These are phyloP conservation scores for Omphaloscelis lunosa DNA, from an alignment of 2,888 invertebrate genomes.

Conservation along the genomic window DNA sequence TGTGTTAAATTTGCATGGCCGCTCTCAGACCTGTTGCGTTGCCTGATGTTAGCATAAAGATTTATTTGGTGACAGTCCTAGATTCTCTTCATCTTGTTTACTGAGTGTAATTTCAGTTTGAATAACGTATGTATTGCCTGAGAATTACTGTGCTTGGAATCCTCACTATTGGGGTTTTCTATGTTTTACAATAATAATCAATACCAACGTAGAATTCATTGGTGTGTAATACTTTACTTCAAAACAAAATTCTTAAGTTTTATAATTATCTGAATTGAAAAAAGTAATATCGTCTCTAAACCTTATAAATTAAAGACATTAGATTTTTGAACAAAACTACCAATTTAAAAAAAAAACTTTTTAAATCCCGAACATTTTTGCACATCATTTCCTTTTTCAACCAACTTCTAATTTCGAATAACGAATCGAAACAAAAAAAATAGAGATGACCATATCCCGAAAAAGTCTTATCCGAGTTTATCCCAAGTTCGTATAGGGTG, in stretches of 20 bases:
- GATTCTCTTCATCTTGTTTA: conserved; percentile 47
- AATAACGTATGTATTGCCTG: neutral
- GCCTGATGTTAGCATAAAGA: conserved; percentile 45
- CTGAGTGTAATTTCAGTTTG: conserved; percentile 26
- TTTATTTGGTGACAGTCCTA: conserved; percentile 62
- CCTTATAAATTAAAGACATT: neutral
- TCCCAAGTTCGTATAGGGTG: conserved; percentile 78
- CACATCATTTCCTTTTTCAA: neutral
- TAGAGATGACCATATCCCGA: conserved; percentile 72
- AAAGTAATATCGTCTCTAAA: neutral
- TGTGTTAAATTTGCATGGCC: conserved; percentile 62
- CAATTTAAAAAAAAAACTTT: neutral
- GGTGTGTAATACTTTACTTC: no score
- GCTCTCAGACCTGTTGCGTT: conserved; percentile 66
- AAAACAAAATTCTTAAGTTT: neutral
- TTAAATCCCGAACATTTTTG: neutral
- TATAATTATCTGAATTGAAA: neutral
- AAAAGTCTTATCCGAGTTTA: conserved; percentile 85
- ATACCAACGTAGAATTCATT: neutral
- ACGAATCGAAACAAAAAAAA: conserved; percentile 12
- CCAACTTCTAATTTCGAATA: conserved; percentile 28
- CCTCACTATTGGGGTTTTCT: neutral
- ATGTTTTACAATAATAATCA: neutral
- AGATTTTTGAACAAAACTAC: neutral
- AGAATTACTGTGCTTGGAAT: neutral